These are phyloP conservation scores for Halichondria panicea DNA, from an alignment of 37 sponge, comb jelly and placozoan species.

Conservation along the genomic window DNA sequence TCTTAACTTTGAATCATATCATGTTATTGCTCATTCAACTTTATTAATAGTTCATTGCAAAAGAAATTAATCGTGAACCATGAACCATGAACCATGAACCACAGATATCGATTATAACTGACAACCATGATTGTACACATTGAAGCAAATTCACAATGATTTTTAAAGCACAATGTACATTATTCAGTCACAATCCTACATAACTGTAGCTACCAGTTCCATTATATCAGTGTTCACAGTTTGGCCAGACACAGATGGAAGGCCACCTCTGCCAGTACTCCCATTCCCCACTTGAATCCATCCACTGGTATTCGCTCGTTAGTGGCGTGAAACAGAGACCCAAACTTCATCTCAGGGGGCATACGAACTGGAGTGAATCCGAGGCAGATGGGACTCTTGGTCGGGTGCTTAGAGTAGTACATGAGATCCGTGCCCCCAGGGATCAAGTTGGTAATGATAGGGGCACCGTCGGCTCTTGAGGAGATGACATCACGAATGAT, in stretches of 20 bases:
- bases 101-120: too few relatives aligned
- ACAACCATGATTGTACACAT: too few relatives aligned
- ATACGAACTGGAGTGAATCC: slow-evolving; percentile 69
- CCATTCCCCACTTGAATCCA: slow-evolving; percentile 83
- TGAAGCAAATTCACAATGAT: too few relatives aligned
- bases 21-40: too few relatives aligned
- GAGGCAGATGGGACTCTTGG: slow-evolving; percentile 65
- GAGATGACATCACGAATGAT: slow-evolving; percentile 30
- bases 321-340: slow-evolving; percentile 67
- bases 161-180: too few relatives aligned
- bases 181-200: too few relatives aligned
- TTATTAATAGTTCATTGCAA: too few relatives aligned
- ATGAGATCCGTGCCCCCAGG: slow-evolving; percentile 68
- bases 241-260: slow-evolving; percentile 47
- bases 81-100: too few relatives aligned
- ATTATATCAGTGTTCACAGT: too few relatives aligned
- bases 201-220: too few relatives aligned
- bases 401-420: slow-evolving; percentile 55
- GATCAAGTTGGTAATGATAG: slow-evolving; percentile 35
- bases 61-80: too few relatives aligned
- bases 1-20: too few relatives aligned
- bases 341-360: slow-evolving; percentile 59
- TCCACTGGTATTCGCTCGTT: slow-evolving; percentile 81
- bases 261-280: slow-evolving; percentile 60
- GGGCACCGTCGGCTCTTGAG: slow-evolving; percentile 53